Evolutionary conservation across 2,888 invertebrate genomes (phyloP).

Genomic region (Eudemis profundana): DNA sequence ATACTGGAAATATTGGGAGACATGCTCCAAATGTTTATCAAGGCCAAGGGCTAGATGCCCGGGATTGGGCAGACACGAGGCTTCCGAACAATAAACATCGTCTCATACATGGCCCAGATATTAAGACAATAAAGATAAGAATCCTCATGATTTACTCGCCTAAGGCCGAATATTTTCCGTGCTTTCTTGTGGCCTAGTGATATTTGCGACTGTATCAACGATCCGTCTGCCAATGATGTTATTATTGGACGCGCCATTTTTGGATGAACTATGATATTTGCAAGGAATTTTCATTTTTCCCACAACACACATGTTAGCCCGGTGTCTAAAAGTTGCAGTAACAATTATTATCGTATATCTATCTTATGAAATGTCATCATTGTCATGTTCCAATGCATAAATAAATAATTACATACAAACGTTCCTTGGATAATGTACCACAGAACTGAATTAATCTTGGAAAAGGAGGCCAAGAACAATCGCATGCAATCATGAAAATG

Average conservation of each 20-base stretch:
- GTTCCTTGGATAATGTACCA: constrained; percentile 23
- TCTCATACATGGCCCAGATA: constrained; percentile 29
- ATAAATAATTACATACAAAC: constrained; percentile 9
- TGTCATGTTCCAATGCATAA: background rate
- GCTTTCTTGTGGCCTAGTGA: constrained; percentile 75
- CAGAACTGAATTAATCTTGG: constrained; percentile 49
- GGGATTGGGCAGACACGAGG: constrained; percentile 8
- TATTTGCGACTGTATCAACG: constrained; percentile 66
- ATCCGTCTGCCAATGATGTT: constrained; percentile 72
- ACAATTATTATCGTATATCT: background rate
- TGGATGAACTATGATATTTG: constrained; percentile 70
- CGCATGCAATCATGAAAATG: constrained; percentile 56
- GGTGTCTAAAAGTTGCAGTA: background rate
- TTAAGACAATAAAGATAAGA: constrained; percentile 41
- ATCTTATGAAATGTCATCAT: background rate
- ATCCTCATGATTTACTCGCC: constrained; percentile 34
- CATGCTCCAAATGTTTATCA: constrained; percentile 24
- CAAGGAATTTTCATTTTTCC: constrained; percentile 7
- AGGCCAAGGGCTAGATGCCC: constrained; percentile 33
- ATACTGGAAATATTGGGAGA: constrained; percentile 13
- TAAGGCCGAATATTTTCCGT: constrained; percentile 55
- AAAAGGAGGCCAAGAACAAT: constrained; percentile 65
- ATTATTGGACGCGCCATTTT: constrained; percentile 68
- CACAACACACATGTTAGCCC: background rate
- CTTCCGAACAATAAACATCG: constrained; percentile 24